Base-by-base conservation (phyloP, 2,888 invertebrate species). In the Drosophila neonasuta region DNA sequence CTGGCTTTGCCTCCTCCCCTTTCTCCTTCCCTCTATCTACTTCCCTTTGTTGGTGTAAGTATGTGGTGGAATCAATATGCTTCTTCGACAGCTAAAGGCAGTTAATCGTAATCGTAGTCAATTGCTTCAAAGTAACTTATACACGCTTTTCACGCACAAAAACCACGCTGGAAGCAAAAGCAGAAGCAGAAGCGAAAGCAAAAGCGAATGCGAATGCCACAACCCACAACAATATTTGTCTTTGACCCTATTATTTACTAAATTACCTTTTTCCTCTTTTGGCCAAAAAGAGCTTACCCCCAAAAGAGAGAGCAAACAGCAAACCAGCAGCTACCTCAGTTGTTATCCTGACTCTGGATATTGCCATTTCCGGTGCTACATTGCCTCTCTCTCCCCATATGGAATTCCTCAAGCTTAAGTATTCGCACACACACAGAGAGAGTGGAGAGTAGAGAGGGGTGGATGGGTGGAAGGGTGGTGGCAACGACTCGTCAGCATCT, bases 181-280 rank as follows among this genome's bases (percentile, higher is more conserved):
- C 34, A 5, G 0, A 36, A 36, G 34, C 34, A 11, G 11, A 34
- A 72, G 34, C 34, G 5, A 5, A 34, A 72, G 63, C 74, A 66
- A 66, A 39, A 13, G 20, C 60, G 62, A 61, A 24, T 24, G 24
- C 24, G 17, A 24, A 24, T 24, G 24, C 24, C 24, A 24, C 24
- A 24, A 71, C 74, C 74, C 79, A 77, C 85, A 82, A 77, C 77
- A 85, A 78, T 82, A 77, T 80, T 86, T 80, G 80, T 80, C 86
- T 83, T 84, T 84, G 84, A 84, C 86, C 83, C 83, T 83, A 83
- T 84, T 84, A 84, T 84, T 86, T 86, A 83, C 83, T 80, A 83
- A 86, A 84, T 84, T 84, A 84, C 83, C 86, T 84, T 84, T 83
- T 85, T 86, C 74, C 79, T 73, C 79, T 71, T 72, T 66, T 63